phyloP scores from a whole-genome alignment of 2,888 invertebrate genomes.

The Electrophaes corylata region DNA sequence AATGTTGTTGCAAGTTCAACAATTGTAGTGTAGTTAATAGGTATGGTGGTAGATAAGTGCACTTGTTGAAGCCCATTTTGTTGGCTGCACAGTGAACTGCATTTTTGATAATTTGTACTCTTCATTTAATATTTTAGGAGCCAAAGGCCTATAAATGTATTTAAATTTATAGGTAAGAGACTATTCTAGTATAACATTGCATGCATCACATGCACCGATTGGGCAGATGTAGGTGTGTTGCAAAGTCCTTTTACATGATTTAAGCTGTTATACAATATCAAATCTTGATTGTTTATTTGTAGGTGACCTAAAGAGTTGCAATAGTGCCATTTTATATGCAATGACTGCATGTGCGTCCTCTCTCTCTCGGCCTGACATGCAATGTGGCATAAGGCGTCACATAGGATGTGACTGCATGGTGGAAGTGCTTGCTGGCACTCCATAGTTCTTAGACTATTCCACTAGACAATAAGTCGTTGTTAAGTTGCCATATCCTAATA shows the following conservation, averaged over 20 bases:
- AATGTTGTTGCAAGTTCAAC: not conserved
- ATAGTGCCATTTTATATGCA: not conserved
- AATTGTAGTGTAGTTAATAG: not conserved
- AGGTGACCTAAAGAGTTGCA: no score
- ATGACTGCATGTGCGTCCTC: not conserved
- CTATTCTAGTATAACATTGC: not conserved
- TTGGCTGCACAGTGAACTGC: conserved; percentile 11
- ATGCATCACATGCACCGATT: not conserved
- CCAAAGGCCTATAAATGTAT: not conserved
- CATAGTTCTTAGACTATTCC: conserved; percentile 66
- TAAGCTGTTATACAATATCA: no score
- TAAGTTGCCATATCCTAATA: conserved; percentile 83
- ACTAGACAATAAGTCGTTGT: conserved; percentile 82
- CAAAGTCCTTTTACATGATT: no score
- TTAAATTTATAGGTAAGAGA: not conserved
- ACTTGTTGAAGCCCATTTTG: conserved; percentile 17
- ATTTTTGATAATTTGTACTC: not conserved
- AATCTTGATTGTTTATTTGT: no score
- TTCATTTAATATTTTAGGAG: conserved; percentile 3
- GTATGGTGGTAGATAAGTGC: conserved; percentile 5
- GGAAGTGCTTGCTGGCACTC: conserved; percentile 29
- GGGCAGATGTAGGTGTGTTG: no score
- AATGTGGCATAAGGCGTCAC: conserved; percentile 20
- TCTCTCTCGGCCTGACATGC: not conserved
- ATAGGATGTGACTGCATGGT: conserved; percentile 27